Conservation (phyloP, 2,113 vertebrate species). For the Taxidea taxus region DNA sequence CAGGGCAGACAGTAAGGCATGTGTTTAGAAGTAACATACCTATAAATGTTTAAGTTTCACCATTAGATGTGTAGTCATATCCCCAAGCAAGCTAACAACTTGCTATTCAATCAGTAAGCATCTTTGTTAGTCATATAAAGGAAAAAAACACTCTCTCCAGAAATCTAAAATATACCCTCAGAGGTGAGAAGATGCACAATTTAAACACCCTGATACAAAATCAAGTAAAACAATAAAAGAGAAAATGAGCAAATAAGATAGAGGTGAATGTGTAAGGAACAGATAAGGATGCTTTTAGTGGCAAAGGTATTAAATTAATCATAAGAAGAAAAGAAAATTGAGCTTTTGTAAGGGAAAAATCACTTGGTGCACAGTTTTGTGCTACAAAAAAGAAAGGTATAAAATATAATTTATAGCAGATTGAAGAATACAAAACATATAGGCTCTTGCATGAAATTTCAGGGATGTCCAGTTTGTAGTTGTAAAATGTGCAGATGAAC, state of each 20-base stretch:
- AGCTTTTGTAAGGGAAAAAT: conserved; percentile 29
- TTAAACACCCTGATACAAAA: conserved; percentile 44
- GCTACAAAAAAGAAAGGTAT: neutral
- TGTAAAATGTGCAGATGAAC: neutral
- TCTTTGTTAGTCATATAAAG: conserved; percentile 41
- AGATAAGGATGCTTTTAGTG: conserved; percentile 55
- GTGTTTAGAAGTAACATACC: neutral
- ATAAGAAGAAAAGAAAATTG: conserved; percentile 44
- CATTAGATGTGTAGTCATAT: neutral
- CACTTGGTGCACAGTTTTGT: neutral
- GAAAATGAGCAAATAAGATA: conserved; percentile 66
- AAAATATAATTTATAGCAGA: conserved; percentile 63
- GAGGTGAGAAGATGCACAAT: conserved; percentile 51
- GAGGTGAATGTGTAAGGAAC: conserved; percentile 57
- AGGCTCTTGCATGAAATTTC: neutral
- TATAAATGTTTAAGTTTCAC: neutral
- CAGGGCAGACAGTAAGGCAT: neutral
- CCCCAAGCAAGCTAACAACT: fast-evolving
- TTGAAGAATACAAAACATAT: neutral
- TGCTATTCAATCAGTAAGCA: conserved; percentile 51
- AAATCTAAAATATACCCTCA: conserved; percentile 29
- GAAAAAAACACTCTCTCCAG: conserved; percentile 40
- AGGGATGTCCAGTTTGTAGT: neutral
- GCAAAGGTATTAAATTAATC: conserved; percentile 66
- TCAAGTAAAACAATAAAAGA: conserved; percentile 66